Base-by-base conservation (phyloP, 2,113 vertebrate species). In the Dromiciops gliroides region DNA sequence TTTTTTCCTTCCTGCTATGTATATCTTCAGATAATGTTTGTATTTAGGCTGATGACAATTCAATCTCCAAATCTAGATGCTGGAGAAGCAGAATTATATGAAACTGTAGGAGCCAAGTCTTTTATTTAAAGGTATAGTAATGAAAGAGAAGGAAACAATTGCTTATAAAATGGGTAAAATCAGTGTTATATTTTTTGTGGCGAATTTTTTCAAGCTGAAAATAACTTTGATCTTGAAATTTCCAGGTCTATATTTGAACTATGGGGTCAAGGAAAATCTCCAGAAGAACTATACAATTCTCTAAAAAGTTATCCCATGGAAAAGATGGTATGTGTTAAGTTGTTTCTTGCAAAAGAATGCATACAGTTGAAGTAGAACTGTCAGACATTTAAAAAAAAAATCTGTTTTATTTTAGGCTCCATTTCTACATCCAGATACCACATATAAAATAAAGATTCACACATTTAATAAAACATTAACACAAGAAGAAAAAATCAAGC, bases 201-300 rank as follows among this genome's bases (percentile, higher is more conserved):
- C n/a, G 48, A 56, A 47, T 50, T 44, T 11, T 0, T 47, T 75
- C 47, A n/a, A 83, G 37, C 48, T 97, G 94, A 96, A 75, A 91
- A n/a, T 93, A 23, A 51, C 95, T 31, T 89, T 44, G 95, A 94
- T 88, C 5, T 89, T 96, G 95, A 53, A 94, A 12, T 93, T 98
- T 98, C 94, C 98, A 99, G 99, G 98, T 99, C 99, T 96, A 96
- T 99, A 88, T 99, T 99, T 99, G 99, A 99, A 94, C 98, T 99
- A 0, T 99, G 99, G 99, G 99, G 99, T 94, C 99, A 99, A 94
- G 99, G 99, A 95, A 98, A 93, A 95, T 99, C 99, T 93, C 97
- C 98, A 0, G 98, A 97, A 50, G 99, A 99, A 89, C 98, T 99
- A 94, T 99, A 98, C 98, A 97, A 96, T 51, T 99, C 99, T 93